These are phyloP conservation scores for Microplitis demolitor DNA, from an alignment of 1,140 invertebrate genomes.

Conservation along the genomic window DNA sequence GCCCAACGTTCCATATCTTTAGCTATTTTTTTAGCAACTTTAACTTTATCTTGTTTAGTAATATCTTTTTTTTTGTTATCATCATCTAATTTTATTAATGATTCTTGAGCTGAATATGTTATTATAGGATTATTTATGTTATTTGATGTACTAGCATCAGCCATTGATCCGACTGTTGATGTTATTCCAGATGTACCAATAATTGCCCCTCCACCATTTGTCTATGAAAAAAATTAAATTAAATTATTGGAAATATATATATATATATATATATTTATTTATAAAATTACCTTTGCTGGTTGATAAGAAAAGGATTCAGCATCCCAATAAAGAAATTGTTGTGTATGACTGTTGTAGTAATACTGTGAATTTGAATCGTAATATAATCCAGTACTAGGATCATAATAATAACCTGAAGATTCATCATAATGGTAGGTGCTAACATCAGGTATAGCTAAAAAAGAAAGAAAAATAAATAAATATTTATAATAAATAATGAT, in stretches of 20 bases:
- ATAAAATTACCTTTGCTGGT: slow-evolving; percentile 64
- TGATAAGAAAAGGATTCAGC: slow-evolving; percentile 79
- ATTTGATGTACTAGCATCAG: slow-evolving; percentile 28
- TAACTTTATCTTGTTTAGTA: slow-evolving; percentile 85
- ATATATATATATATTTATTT: not conserved
- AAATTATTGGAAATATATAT: not conserved
- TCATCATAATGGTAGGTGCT: slow-evolving; percentile 94
- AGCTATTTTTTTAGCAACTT: slow-evolving; percentile 97
- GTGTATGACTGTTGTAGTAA: slow-evolving; percentile 88
- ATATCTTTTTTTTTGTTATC: slow-evolving; percentile 64
- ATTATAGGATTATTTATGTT: slow-evolving; percentile 27
- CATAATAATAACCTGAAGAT: slow-evolving; percentile 95
- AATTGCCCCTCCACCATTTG: slow-evolving; percentile 29
- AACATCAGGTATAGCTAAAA: slow-evolving; percentile 81
- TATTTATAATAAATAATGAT: not conserved
- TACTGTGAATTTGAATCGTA: slow-evolving; percentile 96
- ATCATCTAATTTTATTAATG: slow-evolving; percentile 46
- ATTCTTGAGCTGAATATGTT: slow-evolving; percentile 28
- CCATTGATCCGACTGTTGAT: slow-evolving; percentile 31
- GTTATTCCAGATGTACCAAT: slow-evolving; percentile 54
- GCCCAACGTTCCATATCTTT: slow-evolving; percentile 90
- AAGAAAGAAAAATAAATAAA: not conserved
- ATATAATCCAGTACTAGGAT: slow-evolving; percentile 89
- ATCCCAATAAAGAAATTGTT: slow-evolving; percentile 97
- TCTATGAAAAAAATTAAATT: slow-evolving; percentile 26